Evolutionary conservation across 2,113 vertebrate genomes (phyloP), one percentile per base, ranked within the genome.

Genomic region (Cervus canadensis): DNA sequence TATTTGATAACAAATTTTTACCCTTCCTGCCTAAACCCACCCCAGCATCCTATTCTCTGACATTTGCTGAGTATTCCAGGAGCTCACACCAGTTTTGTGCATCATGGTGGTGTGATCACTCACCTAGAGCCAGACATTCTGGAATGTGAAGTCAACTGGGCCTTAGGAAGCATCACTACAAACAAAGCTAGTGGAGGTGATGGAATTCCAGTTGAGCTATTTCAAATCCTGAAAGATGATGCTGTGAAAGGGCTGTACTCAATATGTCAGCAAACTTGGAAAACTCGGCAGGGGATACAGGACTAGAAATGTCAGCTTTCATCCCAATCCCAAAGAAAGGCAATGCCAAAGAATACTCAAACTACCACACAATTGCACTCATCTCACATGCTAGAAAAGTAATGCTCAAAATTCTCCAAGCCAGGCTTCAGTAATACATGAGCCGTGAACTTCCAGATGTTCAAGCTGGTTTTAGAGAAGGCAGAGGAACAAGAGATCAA

Each of bases 1-100:
- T 85, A 12, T 67, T 90, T 91, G 13, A 60, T 50, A 96, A 43
- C 6, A 78, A 83, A 56, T 43, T 87, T 76, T 87, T 19, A 86
- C 12, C 2, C 19, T 12, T 28, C 36, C 2, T 76, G 12, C 0
- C 4, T 3, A 6, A 5, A 12, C 1, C 10, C 15, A 83, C 8
- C 45, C 28, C 6, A 30, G 21, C 2, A 13, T 59, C 23, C n/a
- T 76, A 21, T 17, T 62, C 1, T 28, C 30, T 82, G 25, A 45
- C n/a, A 43, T 87, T 96, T 92, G 7, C 25, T 30, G 9, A 90
- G 5, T 36, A 50, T 13, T 92, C 3, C n/a, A 33, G 26, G 36
- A n/a, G 82, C 7, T 92, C 86, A 23, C 0, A 13, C 1, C 43
- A 62, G 15, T 62, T 93, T 79, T 25, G 0, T 71, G 15, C 33